These are phyloP conservation scores for Hylia prasina DNA, from an alignment of 2,113 vertebrate genomes.

Conservation along the genomic window DNA sequence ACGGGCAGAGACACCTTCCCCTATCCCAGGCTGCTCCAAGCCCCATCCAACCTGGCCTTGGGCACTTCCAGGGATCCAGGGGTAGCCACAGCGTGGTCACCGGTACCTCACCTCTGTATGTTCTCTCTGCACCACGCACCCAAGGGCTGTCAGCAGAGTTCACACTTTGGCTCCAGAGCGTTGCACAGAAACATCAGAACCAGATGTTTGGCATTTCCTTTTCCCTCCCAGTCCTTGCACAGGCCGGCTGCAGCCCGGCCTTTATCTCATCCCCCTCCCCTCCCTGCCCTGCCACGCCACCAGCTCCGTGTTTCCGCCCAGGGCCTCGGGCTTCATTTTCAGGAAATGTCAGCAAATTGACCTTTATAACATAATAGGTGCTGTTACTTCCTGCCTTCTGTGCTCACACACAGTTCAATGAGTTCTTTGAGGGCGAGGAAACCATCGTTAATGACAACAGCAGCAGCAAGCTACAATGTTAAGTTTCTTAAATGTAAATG, in stretches of 20 bases:
- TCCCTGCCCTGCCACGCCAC: neutral
- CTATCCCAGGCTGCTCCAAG: neutral
- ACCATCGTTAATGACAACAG: neutral
- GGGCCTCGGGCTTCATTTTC: neutral
- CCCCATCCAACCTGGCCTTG: fast-evolving
- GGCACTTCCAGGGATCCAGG: neutral
- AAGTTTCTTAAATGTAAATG: neutral
- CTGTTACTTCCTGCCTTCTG: neutral
- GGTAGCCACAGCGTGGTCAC: neutral
- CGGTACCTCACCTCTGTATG: too few species aligned
- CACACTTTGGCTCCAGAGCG: fast-evolving
- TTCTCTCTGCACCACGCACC: neutral
- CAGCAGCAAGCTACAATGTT: neutral
- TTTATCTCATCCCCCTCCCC: neutral
- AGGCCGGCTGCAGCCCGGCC: neutral
- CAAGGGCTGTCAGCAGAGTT: neutral
- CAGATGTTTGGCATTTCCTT: neutral
- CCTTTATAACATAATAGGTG: neutral
- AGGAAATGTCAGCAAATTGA: neutral
- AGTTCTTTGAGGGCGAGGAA: neutral
- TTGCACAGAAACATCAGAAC: neutral
- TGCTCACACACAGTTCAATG: neutral
- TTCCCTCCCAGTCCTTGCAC: neutral
- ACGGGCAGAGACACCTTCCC: neutral
- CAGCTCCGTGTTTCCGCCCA: neutral